Conservation (phyloP, 2,888 invertebrate genomes). For the Hetaerina titia region DNA sequence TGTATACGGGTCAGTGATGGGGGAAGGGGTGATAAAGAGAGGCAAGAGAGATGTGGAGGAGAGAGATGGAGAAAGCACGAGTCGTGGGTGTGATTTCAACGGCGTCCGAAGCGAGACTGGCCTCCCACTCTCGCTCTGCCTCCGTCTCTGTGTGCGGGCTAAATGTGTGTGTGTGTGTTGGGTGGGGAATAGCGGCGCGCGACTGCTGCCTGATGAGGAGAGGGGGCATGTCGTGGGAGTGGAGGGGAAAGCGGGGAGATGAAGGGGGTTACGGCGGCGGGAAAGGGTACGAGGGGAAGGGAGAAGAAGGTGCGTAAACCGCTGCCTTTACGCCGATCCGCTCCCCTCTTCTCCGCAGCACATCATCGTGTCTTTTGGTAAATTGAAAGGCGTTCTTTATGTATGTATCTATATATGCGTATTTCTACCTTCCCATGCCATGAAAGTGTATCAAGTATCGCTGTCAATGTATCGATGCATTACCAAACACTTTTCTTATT, state of each 20-base stretch:
- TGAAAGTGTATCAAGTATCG: too few relatives aligned
- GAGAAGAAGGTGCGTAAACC: background rate
- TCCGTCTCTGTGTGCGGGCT: background rate
- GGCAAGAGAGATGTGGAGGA: background rate
- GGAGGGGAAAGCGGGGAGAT: background rate
- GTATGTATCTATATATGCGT: too few relatives aligned
- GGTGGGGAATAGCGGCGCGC: conserved; percentile 15
- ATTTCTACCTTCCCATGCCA: too few relatives aligned
- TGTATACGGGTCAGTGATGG: background rate
- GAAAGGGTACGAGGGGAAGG: background rate
- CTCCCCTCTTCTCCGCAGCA: too few relatives aligned
- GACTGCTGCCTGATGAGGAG: background rate
- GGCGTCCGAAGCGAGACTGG: conserved; percentile 34
- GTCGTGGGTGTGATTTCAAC: background rate
- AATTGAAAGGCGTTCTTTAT: too few relatives aligned
- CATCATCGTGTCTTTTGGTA: too few relatives aligned
- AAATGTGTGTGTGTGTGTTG: background rate
- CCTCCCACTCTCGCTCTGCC: background rate
- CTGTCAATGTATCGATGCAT: too few relatives aligned
- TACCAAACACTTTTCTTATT: too few relatives aligned
- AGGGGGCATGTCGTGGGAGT: background rate
- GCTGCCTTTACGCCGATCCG: too few relatives aligned
- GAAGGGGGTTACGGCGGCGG: background rate
- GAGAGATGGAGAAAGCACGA: background rate
- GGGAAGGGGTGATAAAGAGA: background rate